These are phyloP conservation scores for Pyrocephalus nanus DNA, from an alignment of 2,797 vertebrate species.

Conservation along the genomic window DNA sequence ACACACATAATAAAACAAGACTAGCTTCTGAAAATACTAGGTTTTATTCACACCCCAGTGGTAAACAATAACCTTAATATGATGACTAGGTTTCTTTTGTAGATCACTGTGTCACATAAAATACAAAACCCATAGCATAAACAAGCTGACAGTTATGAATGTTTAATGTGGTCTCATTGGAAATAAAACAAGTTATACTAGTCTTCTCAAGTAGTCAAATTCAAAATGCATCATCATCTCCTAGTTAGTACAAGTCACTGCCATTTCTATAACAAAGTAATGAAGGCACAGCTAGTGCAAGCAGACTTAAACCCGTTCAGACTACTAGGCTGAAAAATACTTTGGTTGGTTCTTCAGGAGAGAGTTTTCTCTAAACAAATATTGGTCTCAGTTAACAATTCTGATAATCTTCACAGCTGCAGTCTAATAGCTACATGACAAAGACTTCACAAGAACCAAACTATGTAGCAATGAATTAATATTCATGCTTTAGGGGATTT, in stretches of 20 bases:
- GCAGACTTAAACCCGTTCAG: constrained; percentile 72
- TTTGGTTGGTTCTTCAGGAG: constrained; percentile 82
- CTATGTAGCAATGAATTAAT: constrained; percentile 90
- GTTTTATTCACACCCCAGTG: constrained; percentile 80
- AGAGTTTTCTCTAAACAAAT: constrained; percentile 73
- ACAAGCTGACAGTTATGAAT: constrained; percentile 77
- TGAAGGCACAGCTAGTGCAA: constrained; percentile 81
- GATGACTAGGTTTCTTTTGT: constrained; percentile 70
- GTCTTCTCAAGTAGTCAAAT: constrained; percentile 66
- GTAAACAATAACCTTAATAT: constrained; percentile 76
- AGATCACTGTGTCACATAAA: constrained; percentile 77
- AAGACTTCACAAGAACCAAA: constrained; percentile 94
- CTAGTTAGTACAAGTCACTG: constrained; percentile 75
- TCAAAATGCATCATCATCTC: constrained; percentile 68
- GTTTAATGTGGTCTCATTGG: constrained; percentile 67
- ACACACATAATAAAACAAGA: constrained; percentile 69
- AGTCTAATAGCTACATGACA: constrained; percentile 90
- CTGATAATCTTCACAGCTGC: constrained; percentile 84
- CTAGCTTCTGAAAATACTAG: constrained; percentile 79
- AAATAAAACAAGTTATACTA: constrained; percentile 76
- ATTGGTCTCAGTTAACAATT: constrained; percentile 77
- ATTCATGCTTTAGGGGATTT: constrained; percentile 84
- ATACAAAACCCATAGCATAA: constrained; percentile 79
- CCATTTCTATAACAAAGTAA: constrained; percentile 80
- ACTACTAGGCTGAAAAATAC: constrained; percentile 79